phyloP scores from a whole-genome alignment of 2,113 vertebrate genomes.

The Vulpes ferrilata region DNA sequence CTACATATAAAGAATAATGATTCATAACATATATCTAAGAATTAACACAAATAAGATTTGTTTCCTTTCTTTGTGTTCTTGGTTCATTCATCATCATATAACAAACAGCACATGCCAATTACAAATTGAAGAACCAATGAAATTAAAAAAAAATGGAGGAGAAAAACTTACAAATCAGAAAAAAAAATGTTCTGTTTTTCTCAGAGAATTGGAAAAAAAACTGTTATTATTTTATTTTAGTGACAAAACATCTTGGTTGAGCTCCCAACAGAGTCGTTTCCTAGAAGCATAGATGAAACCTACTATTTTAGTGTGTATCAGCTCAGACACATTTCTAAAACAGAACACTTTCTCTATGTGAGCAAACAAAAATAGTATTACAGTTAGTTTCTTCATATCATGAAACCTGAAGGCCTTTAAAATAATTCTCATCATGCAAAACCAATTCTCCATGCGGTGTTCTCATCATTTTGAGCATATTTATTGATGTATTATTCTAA shows the following conservation, averaged over 20 bases:
- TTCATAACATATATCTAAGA: background rate
- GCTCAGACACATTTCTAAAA: slow-evolving; percentile 83
- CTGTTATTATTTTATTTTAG: slow-evolving; percentile 73
- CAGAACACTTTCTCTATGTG: slow-evolving; percentile 73
- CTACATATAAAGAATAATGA: background rate
- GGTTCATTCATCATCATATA: background rate
- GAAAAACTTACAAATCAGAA: slow-evolving; percentile 9
- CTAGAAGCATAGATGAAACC: slow-evolving; percentile 35
- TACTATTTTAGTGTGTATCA: slow-evolving; percentile 79
- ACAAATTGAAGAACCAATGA: slow-evolving; percentile 22
- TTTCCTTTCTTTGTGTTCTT: background rate
- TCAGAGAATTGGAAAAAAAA: slow-evolving; percentile 19
- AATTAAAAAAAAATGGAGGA: background rate
- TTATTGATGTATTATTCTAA: slow-evolving; percentile 77
- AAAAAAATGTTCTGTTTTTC: slow-evolving; percentile 32
- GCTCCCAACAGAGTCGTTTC: slow-evolving; percentile 50
- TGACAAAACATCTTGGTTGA: slow-evolving; percentile 53
- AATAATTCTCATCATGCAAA: slow-evolving; percentile 84
- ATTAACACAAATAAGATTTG: background rate
- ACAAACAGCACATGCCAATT: background rate
- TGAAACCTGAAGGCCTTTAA: slow-evolving; percentile 81
- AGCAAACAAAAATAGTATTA: slow-evolving; percentile 75
- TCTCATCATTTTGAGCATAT: slow-evolving; percentile 75
- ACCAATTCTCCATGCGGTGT: slow-evolving; percentile 64
- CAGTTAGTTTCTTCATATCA: slow-evolving; percentile 75